A percentile compares a stretch with the other conserved stretches of the same genome.
These are phyloP conservation scores for Manduca sexta DNA, from an alignment of 1,140 invertebrate genomes.

Conservation along the genomic window DNA sequence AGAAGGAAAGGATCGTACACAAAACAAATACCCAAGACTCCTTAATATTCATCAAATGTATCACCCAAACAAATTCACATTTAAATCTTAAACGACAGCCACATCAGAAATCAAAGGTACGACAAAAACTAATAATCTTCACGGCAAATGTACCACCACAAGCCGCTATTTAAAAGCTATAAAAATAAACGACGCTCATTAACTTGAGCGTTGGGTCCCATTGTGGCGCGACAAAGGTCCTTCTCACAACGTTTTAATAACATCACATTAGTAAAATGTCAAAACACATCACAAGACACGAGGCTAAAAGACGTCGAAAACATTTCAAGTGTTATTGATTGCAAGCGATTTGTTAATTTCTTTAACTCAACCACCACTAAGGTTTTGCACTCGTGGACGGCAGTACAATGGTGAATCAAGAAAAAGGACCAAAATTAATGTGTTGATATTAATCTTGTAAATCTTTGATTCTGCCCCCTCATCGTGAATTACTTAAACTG, in stretches of 20 bases:
- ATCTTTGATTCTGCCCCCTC: background rate
- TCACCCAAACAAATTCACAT: background rate
- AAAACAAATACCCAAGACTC: no score
- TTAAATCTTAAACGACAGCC: background rate
- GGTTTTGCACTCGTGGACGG: conserved; percentile 30
- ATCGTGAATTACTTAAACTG: conserved; percentile 3
- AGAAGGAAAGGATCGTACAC: no score
- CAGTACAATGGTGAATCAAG: conserved; percentile 37
- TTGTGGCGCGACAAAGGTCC: conserved; percentile 50
- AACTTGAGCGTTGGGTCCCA: conserved; percentile 44
- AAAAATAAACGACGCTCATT: conserved; percentile 70
- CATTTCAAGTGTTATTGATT: conserved; percentile 54
- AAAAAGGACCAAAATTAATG: conserved; percentile 41
- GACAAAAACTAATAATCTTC: conserved; percentile 46
- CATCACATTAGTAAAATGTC: conserved; percentile 68
- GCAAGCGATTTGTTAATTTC: conserved; percentile 60
- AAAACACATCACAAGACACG: conserved; percentile 67
- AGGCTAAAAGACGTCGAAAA: conserved; percentile 35
- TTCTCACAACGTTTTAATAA: conserved; percentile 53
- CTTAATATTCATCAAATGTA: background rate
- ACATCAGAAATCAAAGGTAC: background rate
- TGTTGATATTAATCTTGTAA: conserved; percentile 34
- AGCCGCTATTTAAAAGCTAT: conserved; percentile 60
- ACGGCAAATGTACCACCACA: conserved; percentile 48
- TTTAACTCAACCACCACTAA: conserved; percentile 47